phyloP scores from a whole-genome alignment of 2,797 vertebrate genomes.

The Kryptopterus vitreolus region DNA sequence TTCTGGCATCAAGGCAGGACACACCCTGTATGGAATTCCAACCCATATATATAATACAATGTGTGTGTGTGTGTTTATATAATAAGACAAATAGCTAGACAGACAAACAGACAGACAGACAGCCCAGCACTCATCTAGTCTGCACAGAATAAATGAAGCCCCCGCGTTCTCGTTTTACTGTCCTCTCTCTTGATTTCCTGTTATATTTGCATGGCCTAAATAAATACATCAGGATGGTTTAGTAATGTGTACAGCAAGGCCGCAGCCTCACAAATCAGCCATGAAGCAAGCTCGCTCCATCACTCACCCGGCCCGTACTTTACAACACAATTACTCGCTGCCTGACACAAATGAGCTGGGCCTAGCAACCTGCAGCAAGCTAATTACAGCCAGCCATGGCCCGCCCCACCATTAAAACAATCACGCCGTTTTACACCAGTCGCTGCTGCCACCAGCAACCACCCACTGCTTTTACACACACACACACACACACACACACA shows the following conservation, averaged over 20 bases:
- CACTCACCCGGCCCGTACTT: slow-evolving; percentile 70
- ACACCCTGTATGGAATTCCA: too few relatives aligned
- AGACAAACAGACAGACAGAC: neutral
- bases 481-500: slow-evolving; percentile 1
- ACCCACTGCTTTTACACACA: slow-evolving; percentile 36
- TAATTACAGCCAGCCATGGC: slow-evolving; percentile 68
- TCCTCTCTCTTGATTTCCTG: slow-evolving; percentile 50
- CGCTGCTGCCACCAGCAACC: slow-evolving; percentile 53
- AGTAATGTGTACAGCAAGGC: slow-evolving; percentile 65
- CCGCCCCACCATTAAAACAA: slow-evolving; percentile 64
- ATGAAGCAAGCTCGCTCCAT: slow-evolving; percentile 56
- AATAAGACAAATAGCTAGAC: neutral
- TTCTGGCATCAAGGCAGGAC: too few relatives aligned
- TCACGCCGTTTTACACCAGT: slow-evolving; percentile 58
- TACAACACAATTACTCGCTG: slow-evolving; percentile 71
- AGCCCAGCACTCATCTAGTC: slow-evolving; percentile 32
- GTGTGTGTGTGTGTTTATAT: too few relatives aligned
- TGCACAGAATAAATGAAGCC: slow-evolving; percentile 5
- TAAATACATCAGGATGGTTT: slow-evolving; percentile 67
- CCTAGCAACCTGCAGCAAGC: slow-evolving; percentile 70
- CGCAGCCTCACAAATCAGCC: slow-evolving; percentile 66
- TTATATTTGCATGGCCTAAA: slow-evolving; percentile 70
- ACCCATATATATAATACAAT: too few relatives aligned
- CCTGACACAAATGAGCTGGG: slow-evolving; percentile 75
- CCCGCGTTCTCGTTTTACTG: neutral